These are phyloP conservation scores for Propsilocerus akamusi DNA, from an alignment of 1,140 invertebrate genomes.

Conservation along the genomic window DNA sequence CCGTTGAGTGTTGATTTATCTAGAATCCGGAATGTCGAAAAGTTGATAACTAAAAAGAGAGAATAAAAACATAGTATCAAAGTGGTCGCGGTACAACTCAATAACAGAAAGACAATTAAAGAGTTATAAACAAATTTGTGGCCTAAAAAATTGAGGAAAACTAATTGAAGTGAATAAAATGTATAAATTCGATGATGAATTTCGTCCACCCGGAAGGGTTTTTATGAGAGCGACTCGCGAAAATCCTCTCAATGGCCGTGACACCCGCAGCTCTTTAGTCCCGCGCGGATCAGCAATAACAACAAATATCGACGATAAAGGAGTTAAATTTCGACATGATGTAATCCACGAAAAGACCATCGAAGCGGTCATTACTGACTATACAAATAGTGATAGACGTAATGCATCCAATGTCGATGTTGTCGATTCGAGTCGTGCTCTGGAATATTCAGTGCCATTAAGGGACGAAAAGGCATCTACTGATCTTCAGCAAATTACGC, in stretches of 20 bases:
- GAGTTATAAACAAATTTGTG: neutral
- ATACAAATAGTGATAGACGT: constrained; percentile 12
- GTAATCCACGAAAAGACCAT: constrained; percentile 20
- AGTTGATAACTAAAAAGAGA: no score
- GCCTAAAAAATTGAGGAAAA: neutral
- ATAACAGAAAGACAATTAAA: no score
- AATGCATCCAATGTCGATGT: neutral
- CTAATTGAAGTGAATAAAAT: neutral
- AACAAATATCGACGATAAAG: constrained; percentile 26
- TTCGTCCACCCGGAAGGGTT: constrained; percentile 7
- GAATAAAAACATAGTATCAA: no score
- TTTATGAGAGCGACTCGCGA: constrained; percentile 8
- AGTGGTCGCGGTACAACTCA: no score
- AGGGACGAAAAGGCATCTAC: neutral
- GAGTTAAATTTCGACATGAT: constrained; percentile 18
- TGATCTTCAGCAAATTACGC: constrained; percentile 49
- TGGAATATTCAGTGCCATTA: neutral
- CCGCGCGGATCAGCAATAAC: constrained; percentile 33
- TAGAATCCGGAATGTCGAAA: no score
- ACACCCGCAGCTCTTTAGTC: constrained; percentile 12
- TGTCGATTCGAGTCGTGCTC: neutral
- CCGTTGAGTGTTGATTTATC: no score
- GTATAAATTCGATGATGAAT: constrained; percentile 10
- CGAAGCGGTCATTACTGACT: constrained; percentile 22
- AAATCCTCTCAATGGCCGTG: constrained; percentile 12